Conservation (phyloP, 2,888 invertebrate genomes). For the Hanleya hanleyi region DNA sequence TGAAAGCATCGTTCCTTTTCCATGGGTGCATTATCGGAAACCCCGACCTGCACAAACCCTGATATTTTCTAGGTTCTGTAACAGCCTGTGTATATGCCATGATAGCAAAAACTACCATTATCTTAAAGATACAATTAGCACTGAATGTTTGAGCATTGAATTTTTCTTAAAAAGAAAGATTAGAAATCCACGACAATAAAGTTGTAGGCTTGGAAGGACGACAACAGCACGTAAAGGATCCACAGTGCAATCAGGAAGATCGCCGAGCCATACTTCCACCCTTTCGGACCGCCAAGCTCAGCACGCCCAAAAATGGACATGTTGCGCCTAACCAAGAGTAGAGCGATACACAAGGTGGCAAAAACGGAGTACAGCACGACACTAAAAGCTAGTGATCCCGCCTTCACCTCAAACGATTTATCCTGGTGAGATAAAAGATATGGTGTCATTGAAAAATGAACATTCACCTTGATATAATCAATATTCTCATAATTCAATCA, state of each 20-base stretch:
- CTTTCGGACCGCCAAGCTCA: constrained; percentile 77
- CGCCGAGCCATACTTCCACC: constrained; percentile 72
- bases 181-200: constrained; percentile 42
- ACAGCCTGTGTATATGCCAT: too few species aligned
- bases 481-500: too few species aligned
- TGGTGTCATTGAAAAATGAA: too few species aligned
- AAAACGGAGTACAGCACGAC: constrained; percentile 77
- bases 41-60: too few species aligned
- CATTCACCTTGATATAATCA: too few species aligned
- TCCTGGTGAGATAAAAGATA: constrained; percentile 56
- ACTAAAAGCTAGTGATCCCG: constrained; percentile 73
- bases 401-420: constrained; percentile 65
- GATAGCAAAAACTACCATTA: too few species aligned
- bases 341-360: constrained; percentile 74
- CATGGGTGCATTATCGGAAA: too few species aligned
- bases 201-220: constrained; percentile 57
- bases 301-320: constrained; percentile 75
- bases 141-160: too few species aligned
- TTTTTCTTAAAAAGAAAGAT: too few species aligned
- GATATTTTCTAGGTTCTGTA: too few species aligned
- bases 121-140: too few species aligned
- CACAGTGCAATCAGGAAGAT: constrained; percentile 74
- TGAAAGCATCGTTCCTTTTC: too few species aligned
- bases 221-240: constrained; percentile 76
- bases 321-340: constrained; percentile 75